Percentiles rank a stretch among this genome's conserved stretches.
These are phyloP conservation scores for Palaemon carinicauda DNA, from an alignment of 1,140 invertebrate species.

Conservation along the genomic window DNA sequence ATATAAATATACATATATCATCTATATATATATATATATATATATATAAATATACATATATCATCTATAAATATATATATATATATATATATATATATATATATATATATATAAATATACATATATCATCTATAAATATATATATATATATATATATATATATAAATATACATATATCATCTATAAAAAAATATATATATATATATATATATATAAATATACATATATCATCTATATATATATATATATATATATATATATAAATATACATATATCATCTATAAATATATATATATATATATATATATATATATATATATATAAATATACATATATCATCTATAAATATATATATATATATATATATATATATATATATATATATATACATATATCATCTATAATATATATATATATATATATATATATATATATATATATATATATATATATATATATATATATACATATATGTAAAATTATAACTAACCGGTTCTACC, in stretches of 20 bases:
- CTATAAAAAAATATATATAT: background rate
- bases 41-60: too few species aligned
- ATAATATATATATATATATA: background rate
- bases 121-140: background rate
- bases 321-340: background rate
- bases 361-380: too few species aligned
- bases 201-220: background rate
- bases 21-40: background rate
- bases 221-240: background rate
- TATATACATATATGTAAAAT: background rate
- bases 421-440: constrained; percentile 7
- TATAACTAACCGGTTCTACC: too few species aligned
- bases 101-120: background rate
- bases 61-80: background rate
- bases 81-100: background rate
- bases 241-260: background rate
- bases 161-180: background rate
- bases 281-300: background rate
- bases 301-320: background rate
- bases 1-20: background rate
- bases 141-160: too few species aligned
- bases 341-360: background rate
- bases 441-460: background rate
- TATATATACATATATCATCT: background rate
- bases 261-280: background rate